phyloP scores from a whole-genome alignment of 2,888 invertebrate species.

The Steromphala cineraria region DNA sequence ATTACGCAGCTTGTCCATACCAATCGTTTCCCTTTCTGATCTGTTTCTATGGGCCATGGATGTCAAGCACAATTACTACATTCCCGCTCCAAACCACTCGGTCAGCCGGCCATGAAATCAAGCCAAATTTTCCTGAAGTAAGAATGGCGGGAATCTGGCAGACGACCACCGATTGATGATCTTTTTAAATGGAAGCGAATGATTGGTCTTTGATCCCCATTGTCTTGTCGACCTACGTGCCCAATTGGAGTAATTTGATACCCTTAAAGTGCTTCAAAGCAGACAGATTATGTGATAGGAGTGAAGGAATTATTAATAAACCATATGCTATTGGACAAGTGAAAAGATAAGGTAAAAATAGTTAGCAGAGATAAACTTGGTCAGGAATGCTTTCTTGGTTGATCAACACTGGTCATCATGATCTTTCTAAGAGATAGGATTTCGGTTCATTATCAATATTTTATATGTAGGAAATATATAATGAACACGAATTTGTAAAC shows the following conservation, averaged over 20 bases:
- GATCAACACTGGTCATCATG: too few species aligned
- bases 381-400: too few species aligned
- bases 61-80: neutral
- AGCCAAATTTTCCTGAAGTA: neutral
- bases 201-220: neutral
- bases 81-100: neutral
- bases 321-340: neutral
- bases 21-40: neutral
- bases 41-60: neutral
- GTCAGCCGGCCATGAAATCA: neutral
- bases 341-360: too few species aligned
- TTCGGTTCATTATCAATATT: too few species aligned
- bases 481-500: too few species aligned
- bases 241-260: neutral
- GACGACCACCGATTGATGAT: neutral
- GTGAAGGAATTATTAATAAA: neutral
- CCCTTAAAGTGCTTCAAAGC: neutral
- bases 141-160: neutral
- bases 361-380: too few species aligned
- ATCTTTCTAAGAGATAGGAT: too few species aligned
- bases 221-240: neutral
- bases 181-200: neutral
- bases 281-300: neutral
- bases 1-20: neutral
- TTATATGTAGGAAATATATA: too few species aligned